These are phyloP conservation scores for Halesus radiatus DNA, from an alignment of 1,140 invertebrate species.

Conservation along the genomic window DNA sequence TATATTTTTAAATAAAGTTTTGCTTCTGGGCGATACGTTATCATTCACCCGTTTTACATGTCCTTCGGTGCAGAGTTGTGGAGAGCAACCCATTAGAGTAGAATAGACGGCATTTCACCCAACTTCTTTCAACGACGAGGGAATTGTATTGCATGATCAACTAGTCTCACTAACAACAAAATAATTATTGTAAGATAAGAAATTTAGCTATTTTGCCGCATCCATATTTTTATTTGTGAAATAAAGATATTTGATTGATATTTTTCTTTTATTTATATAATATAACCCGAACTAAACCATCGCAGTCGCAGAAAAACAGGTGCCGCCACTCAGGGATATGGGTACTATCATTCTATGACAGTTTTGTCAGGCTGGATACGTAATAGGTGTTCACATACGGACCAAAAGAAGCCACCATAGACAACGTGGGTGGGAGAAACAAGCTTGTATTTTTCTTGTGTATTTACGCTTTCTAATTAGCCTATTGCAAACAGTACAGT, in stretches of 20 bases:
- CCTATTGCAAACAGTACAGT: too few species aligned
- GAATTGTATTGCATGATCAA: constrained; percentile 36
- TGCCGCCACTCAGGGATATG: too few species aligned
- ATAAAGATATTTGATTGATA: constrained; percentile 52
- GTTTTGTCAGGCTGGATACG: too few species aligned
- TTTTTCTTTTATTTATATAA: neutral
- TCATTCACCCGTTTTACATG: neutral
- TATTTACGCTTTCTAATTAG: too few species aligned
- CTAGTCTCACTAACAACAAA: constrained; percentile 49
- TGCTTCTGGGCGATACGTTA: neutral
- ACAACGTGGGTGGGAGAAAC: too few species aligned
- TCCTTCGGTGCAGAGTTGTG: neutral
- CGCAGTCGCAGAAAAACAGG: too few species aligned
- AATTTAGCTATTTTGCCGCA: constrained; percentile 50
- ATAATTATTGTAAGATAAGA: constrained; percentile 43
- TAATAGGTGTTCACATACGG: too few species aligned
- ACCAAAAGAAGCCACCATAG: too few species aligned
- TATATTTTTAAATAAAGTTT: constrained; percentile 9
- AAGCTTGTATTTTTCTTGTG: too few species aligned
- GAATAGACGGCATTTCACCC: neutral
- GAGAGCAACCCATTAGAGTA: neutral
- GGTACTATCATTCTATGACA: too few species aligned
- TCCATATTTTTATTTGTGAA: constrained; percentile 55
- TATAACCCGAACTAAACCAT: too few species aligned
- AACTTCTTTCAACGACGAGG: neutral